These are phyloP conservation scores for Acromyrmex charruanus DNA, from an alignment of 1,140 invertebrate genomes.

Conservation along the genomic window DNA sequence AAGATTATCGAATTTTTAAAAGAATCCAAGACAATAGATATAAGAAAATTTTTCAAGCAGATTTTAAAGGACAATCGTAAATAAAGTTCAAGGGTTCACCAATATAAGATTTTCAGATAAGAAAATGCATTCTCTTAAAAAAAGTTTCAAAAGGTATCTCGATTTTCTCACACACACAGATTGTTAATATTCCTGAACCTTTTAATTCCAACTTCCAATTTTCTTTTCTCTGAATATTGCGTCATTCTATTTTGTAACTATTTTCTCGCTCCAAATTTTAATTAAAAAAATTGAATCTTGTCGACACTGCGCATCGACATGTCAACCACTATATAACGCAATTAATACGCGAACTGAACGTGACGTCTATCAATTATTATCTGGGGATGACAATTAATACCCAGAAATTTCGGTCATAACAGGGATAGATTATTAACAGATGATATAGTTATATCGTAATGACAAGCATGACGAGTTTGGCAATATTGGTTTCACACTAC, in stretches of 20 bases:
- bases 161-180: neutral
- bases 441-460: slow-evolving; percentile 51
- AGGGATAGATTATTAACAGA: slow-evolving; percentile 59
- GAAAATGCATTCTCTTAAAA: neutral
- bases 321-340: slow-evolving; percentile 42
- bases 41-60: neutral
- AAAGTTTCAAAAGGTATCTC: neutral
- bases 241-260: neutral
- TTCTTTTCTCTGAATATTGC: neutral
- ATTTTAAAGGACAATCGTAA: neutral
- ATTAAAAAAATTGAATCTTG: slow-evolving; percentile 43
- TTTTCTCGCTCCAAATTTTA: slow-evolving; percentile 1
- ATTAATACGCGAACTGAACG: slow-evolving; percentile 50
- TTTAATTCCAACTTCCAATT: neutral
- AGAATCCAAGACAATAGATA: neutral
- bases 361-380: slow-evolving; percentile 66
- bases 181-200: neutral
- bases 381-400: slow-evolving; percentile 64
- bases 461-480: slow-evolving; percentile 31
- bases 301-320: neutral
- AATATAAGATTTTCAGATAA: neutral
- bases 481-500: slow-evolving; percentile 45
- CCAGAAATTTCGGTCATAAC: slow-evolving; percentile 46
- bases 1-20: slow-evolving; percentile 1
- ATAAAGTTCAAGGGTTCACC: neutral